Evolutionary conservation across 2,888 invertebrate genomes (phyloP), one percentile per base, ranked within the genome.

Genomic region (Acronicta psi): DNA sequence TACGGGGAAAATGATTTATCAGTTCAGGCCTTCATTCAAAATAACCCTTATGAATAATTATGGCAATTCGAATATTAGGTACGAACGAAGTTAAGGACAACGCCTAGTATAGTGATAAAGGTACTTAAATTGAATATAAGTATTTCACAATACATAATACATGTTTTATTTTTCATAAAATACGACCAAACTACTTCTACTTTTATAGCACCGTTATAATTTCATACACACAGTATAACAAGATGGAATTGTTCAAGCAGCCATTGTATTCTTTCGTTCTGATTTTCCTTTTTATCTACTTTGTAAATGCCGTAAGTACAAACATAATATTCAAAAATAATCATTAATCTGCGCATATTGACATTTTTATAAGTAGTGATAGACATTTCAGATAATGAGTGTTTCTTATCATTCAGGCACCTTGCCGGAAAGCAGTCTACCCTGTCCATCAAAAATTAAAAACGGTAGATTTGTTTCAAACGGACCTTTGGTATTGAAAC

Each of bases 271-370:
- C 59, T 47, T 43, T 66, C 40, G 16, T 51, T 29, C 49, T 69
- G 1, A 40, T 76, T 51, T 63, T 72, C 17, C 42, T 58, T 18
- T 59, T 67, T 18, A 25, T 81, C 23, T 77, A 65, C 59, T 67
- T 83, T 45, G 75, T 60, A 31, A 73, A 80, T 52, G 84, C 86
- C 64, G 88, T 88, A 80, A 88, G 88, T 87, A 72, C 47, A n/a
- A 17, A 29, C 5, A 16, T 20, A 7, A 6, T 34, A 34, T 34
- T n/a, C 4, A 34, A 34, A 0, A 7, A 34, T 6, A n/a, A 34
- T 9, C 10, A 25, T 25, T 25, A 25, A 10, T 11, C 11, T 29
- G 11, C 11, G 29, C 11, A 11, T 23, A 29, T 29, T 11, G 1
- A 10, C 11, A 34, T n/a, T 34, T 31, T 34, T n/a, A n/a, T 34